A percentile compares a stretch with the other conserved stretches of the same genome.
These are phyloP conservation scores for Axis porcinus DNA, from an alignment of 2,113 vertebrate genomes.

Conservation along the genomic window DNA sequence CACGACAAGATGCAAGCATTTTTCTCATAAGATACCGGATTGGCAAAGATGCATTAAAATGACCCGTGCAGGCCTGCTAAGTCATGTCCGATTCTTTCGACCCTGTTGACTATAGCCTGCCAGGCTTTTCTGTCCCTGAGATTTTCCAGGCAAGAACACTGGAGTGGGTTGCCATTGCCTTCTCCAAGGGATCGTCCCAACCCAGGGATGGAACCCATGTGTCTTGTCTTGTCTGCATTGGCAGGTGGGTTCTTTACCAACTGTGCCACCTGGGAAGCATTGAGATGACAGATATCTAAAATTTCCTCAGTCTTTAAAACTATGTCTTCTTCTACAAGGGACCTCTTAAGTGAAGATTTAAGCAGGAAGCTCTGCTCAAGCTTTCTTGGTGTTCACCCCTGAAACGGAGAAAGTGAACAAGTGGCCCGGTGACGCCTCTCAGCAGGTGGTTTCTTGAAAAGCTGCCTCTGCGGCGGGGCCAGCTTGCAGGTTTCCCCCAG, in stretches of 20 bases:
- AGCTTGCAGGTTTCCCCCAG: neutral
- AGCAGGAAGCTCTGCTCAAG: neutral
- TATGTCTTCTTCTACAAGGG: neutral
- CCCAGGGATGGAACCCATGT: neutral
- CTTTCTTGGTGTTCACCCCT: neutral
- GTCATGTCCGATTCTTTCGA: neutral
- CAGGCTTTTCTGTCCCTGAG: neutral
- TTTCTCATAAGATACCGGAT: neutral
- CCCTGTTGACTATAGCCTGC: neutral
- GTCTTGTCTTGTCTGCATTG: neutral
- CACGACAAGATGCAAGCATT: neutral
- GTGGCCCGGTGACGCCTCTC: neutral
- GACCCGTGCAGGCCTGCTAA: neutral
- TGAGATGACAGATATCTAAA: neutral
- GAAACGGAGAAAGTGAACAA: neutral
- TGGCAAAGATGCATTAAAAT: neutral
- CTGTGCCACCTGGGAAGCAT: neutral
- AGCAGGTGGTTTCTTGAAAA: neutral
- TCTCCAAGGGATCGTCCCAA: neutral
- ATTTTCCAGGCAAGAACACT: neutral
- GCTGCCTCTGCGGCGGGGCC: neutral
- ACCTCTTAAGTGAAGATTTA: neutral
- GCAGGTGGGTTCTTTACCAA: neutral
- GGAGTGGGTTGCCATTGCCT: neutral
- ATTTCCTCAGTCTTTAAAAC: neutral